These are phyloP conservation scores for Hippocampus abdominalis DNA, from an alignment of 2,113 vertebrate species.

Conservation along the genomic window DNA sequence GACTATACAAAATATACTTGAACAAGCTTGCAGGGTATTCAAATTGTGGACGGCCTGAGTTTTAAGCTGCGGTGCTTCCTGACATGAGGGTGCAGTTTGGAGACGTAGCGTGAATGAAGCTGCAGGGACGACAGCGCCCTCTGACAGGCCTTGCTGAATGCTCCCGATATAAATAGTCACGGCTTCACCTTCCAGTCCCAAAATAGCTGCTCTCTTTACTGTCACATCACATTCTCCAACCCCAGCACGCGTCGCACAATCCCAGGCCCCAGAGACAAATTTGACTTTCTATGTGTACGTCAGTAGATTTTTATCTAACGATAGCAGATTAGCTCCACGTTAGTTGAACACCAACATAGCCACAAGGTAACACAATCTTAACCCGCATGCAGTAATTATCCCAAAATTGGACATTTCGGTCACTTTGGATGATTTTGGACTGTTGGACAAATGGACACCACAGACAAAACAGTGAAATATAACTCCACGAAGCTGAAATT, in stretches of 20 bases:
- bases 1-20: no score
- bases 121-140: background rate
- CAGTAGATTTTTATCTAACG: background rate
- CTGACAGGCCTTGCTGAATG: background rate
- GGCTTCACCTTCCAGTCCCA: conserved; percentile 4
- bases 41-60: background rate
- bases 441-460: no score
- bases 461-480: no score
- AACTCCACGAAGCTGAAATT: no score
- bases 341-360: conserved; percentile 1
- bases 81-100: background rate
- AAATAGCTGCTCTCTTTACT: conserved; percentile 26
- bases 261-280: background rate
- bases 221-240: background rate
- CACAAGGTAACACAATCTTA: background rate
- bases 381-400: no score
- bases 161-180: conserved; percentile 18
- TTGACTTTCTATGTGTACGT: background rate
- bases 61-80: background rate
- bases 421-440: no score
- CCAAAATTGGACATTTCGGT: no score
- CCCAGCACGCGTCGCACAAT: background rate
- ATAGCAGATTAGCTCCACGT: background rate
- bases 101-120: background rate
- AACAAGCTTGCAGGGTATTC: background rate